Evolutionary conservation across 2,888 invertebrate genomes (phyloP).

Genomic region (Ennomos quercinarius): DNA sequence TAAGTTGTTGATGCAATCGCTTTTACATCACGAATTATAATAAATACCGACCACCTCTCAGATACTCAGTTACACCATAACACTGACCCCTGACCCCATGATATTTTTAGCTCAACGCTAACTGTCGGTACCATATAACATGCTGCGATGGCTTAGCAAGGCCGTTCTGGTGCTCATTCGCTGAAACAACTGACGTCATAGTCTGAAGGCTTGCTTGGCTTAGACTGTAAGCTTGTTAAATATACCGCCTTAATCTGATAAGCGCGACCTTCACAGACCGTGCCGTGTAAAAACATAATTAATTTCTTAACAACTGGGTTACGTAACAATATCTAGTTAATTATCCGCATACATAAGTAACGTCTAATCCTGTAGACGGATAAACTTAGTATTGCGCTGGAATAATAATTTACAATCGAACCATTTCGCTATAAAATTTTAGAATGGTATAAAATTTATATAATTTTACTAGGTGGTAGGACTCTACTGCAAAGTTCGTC

Average conservation of each 20-base stretch:
- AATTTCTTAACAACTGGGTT: slow-evolving; percentile 35
- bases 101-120: slow-evolving; percentile 74
- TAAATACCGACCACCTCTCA: slow-evolving; percentile 16
- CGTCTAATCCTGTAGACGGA: neutral
- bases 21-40: slow-evolving; percentile 28
- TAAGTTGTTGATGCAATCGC: slow-evolving; percentile 14
- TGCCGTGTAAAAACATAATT: slow-evolving; percentile 41
- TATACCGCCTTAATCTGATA: slow-evolving; percentile 68
- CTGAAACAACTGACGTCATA: slow-evolving; percentile 83
- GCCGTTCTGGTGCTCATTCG: slow-evolving; percentile 70
- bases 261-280: slow-evolving; percentile 53
- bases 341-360: slow-evolving; percentile 4
- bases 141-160: slow-evolving; percentile 60
- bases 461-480: too few species aligned
- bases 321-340: slow-evolving; percentile 29
- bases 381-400: too few species aligned
- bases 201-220: slow-evolving; percentile 73
- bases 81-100: slow-evolving; percentile 75
- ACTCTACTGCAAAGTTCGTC: too few species aligned
- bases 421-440: too few species aligned
- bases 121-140: slow-evolving; percentile 41
- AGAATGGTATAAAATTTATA: too few species aligned
- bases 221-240: slow-evolving; percentile 62
- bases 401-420: too few species aligned
- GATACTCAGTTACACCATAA: slow-evolving; percentile 43